Percentiles rank a stretch among this genome's conserved stretches.
phyloP scores from a whole-genome alignment of 1,140 invertebrate species.

The Drosophila parvula region DNA sequence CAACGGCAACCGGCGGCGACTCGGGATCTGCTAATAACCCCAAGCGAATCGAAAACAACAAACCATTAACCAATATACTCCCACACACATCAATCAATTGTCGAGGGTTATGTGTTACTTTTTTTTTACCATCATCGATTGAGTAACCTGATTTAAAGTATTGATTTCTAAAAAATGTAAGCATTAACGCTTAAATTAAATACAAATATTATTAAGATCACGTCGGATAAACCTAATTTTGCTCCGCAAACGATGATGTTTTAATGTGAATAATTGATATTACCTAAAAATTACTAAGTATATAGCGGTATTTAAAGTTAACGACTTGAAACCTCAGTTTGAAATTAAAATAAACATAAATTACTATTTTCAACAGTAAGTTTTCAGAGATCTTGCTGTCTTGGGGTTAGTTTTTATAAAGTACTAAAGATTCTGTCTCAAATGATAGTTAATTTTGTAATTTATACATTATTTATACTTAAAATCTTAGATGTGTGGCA shows the following conservation, averaged over 20 bases:
- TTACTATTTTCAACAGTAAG: too few relatives aligned
- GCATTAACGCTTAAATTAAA: background rate
- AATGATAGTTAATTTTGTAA: background rate
- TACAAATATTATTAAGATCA: background rate
- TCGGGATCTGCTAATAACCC: constrained; percentile 20
- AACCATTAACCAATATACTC: constrained; percentile 31
- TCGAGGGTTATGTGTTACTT: constrained; percentile 16
- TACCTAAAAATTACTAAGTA: background rate
- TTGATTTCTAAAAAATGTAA: too few relatives aligned
- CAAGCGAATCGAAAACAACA: constrained; percentile 25
- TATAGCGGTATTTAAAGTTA: background rate
- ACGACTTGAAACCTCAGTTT: background rate
- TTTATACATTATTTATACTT: background rate
- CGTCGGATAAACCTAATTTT: background rate
- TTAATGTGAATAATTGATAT: too few relatives aligned
- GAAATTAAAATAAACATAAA: background rate
- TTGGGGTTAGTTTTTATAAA: background rate
- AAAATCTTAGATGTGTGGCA: background rate
- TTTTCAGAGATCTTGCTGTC: background rate
- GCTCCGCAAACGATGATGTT: too few relatives aligned
- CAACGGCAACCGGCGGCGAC: constrained; percentile 10
- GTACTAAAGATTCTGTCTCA: background rate
- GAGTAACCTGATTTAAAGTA: background rate
- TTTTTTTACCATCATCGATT: constrained; percentile 2
- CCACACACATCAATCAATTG: constrained; percentile 29